A percentile compares a stretch with the other conserved stretches of the same genome.
phyloP scores from a whole-genome alignment of 2,113 vertebrate genomes.

The pig (Sus scrofa) region DNA sequence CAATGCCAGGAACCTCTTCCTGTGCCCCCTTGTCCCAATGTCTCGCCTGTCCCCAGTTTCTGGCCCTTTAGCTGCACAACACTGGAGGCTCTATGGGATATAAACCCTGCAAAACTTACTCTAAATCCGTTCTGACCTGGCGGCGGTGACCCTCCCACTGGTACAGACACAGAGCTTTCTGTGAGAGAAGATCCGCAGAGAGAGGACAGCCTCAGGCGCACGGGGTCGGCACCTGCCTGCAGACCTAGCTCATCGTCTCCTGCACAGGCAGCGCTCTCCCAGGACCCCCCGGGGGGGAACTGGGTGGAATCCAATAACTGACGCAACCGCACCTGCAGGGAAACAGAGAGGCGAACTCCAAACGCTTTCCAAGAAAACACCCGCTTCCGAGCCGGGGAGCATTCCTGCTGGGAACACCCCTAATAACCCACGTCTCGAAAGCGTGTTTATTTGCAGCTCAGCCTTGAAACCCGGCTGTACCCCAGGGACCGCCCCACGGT shows the following conservation, averaged over 20 bases:
- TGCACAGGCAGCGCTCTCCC: accelerated
- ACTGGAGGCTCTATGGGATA: accelerated
- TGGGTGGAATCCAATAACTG: slow-evolving; percentile 26
- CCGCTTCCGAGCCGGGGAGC: not conserved
- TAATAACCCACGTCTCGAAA: not conserved
- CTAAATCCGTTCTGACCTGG: slow-evolving; percentile 73
- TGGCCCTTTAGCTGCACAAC: accelerated
- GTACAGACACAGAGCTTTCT: not conserved
- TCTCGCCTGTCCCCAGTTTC: accelerated
- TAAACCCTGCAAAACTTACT: slow-evolving; percentile 52
- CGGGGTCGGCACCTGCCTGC: accelerated
- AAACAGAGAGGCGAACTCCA: not conserved
- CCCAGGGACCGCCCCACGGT: accelerated
- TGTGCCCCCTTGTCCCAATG: accelerated
- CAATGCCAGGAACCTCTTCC: accelerated
- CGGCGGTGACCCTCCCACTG: accelerated
- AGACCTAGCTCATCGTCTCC: not conserved
- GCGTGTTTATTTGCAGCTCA: accelerated
- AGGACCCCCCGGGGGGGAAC: not conserved
- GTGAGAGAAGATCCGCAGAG: not conserved
- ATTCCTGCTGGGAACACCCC: not conserved
- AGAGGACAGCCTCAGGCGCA: accelerated
- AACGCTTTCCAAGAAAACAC: slow-evolving; percentile 46
- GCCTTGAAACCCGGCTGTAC: accelerated
- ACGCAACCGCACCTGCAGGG: slow-evolving; percentile 53